phyloP scores from a whole-genome alignment of 1,140 invertebrate species.

The Atta cephalotes region DNA sequence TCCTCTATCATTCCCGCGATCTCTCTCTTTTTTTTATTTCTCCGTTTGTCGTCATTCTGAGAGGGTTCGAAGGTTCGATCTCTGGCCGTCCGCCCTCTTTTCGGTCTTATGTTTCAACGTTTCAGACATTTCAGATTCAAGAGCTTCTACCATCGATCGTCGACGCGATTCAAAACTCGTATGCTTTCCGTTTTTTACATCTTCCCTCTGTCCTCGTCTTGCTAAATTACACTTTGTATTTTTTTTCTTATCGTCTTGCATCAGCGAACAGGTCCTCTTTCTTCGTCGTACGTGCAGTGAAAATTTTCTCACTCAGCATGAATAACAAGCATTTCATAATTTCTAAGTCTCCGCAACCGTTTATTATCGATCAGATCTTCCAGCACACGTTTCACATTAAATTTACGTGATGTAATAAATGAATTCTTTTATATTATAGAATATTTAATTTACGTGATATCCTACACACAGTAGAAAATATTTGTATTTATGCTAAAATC shows the following conservation, averaged over 20 bases:
- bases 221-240: slow-evolving; percentile 1
- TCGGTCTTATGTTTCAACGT: slow-evolving; percentile 30
- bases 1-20: neutral
- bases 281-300: neutral
- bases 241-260: neutral
- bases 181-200: neutral
- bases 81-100: slow-evolving; percentile 36
- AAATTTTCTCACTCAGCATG: neutral
- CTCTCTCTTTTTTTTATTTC: slow-evolving; percentile 13
- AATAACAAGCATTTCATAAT: neutral
- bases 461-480: neutral
- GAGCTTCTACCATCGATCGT: slow-evolving; percentile 24
- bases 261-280: neutral
- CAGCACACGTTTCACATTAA: neutral
- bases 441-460: neutral
- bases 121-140: slow-evolving; percentile 47
- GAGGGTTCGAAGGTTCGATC: slow-evolving; percentile 34
- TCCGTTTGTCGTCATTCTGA: slow-evolving; percentile 3
- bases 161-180: slow-evolving; percentile 27
- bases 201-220: neutral
- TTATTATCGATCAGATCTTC: neutral
- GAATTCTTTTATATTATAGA: neutral
- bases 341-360: neutral
- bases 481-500: no score
- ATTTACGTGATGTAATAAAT: neutral